Conservation (phyloP, 2,888 invertebrate species). For the Caenorhabditis angaria region DNA sequence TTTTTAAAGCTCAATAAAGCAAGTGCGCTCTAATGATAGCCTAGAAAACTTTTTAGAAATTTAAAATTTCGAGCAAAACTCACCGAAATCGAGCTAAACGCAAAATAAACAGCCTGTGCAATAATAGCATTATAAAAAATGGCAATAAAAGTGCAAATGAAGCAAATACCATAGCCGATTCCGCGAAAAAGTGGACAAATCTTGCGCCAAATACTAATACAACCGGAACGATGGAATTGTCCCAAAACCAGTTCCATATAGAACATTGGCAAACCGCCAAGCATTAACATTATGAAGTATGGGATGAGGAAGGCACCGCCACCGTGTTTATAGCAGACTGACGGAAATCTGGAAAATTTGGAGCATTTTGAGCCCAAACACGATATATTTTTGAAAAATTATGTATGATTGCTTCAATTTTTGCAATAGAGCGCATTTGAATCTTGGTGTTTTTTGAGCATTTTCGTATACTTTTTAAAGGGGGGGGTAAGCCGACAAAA, state of each 20-base stretch:
- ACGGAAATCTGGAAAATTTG: constrained; percentile 46
- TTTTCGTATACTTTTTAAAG: too few species aligned
- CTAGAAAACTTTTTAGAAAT: too few species aligned
- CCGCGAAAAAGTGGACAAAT: constrained; percentile 80
- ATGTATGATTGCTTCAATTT: too few species aligned
- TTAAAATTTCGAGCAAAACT: constrained; percentile 9
- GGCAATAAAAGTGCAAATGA: constrained; percentile 90
- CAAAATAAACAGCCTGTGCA: constrained; percentile 92
- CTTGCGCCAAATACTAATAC: constrained; percentile 89
- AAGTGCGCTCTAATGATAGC: too few species aligned
- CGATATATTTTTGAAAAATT: not conserved
- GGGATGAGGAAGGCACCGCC: constrained; percentile 85
- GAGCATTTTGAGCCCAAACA: not conserved
- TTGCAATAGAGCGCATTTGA: too few species aligned
- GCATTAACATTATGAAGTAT: constrained; percentile 86
- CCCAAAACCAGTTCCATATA: constrained; percentile 94
- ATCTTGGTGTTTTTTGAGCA: too few species aligned
- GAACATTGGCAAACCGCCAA: constrained; percentile 91
- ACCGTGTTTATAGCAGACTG: constrained; percentile 69
- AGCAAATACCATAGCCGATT: constrained; percentile 92
- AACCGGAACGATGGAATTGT: constrained; percentile 90
- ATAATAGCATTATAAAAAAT: constrained; percentile 98
- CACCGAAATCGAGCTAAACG: constrained; percentile 79
- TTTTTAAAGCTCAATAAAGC: too few species aligned
- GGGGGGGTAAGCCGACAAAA: too few species aligned